Percentiles rank a stretch among this genome's conserved stretches.
Conservation (phyloP, 2,113 vertebrate genomes). For the Pachypanchax playfairii region DNA sequence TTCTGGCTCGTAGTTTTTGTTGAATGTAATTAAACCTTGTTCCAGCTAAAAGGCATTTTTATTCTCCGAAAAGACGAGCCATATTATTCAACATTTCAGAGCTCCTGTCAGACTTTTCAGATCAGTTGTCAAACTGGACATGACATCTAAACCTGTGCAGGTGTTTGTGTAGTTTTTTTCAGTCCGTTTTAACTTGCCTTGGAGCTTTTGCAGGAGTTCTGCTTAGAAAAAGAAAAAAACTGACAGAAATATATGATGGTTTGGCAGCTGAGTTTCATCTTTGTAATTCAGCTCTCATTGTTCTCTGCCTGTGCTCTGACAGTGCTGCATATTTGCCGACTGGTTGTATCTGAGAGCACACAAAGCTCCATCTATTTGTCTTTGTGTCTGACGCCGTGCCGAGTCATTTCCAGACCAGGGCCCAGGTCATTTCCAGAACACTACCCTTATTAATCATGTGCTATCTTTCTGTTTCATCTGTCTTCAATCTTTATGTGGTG, state of each 20-base stretch:
- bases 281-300: conserved; percentile 9
- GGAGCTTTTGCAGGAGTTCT: conserved; percentile 5
- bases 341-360: not conserved
- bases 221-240: not conserved
- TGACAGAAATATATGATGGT: conserved; percentile 26
- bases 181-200: conserved; percentile 1
- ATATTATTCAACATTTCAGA: not conserved
- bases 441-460: conserved; percentile 7
- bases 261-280: not conserved
- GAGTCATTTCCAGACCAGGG: conserved; percentile 20
- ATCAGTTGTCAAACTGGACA: conserved; percentile 9
- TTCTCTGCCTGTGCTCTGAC: conserved; percentile 1
- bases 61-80: not conserved
- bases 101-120: not conserved
- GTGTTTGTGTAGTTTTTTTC: conserved; percentile 6
- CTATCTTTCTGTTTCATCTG: conserved; percentile 20
- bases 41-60: not conserved
- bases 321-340: conserved; percentile 1
- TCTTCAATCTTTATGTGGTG: not conserved
- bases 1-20: not conserved
- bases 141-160: not conserved
- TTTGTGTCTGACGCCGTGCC: conserved; percentile 29
- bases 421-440: conserved; percentile 9
- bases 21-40: not conserved
- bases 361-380: conserved; percentile 27